These are phyloP conservation scores for Hippoglossus stenolepis DNA, from an alignment of 2,113 vertebrate species.

Conservation along the genomic window DNA sequence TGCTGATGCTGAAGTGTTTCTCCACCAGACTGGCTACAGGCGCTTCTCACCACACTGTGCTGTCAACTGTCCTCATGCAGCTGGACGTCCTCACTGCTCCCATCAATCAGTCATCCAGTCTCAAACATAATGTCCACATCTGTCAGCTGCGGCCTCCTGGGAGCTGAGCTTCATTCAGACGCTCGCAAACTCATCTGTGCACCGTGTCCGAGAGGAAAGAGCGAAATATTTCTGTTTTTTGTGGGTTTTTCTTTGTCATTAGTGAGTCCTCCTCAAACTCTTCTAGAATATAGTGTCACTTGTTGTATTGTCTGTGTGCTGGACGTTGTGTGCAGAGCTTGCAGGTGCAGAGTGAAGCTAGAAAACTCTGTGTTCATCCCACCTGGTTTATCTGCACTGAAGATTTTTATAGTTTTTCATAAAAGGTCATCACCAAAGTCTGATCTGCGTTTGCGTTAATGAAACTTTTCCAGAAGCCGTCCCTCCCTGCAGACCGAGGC, in stretches of 20 bases:
- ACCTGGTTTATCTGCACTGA: no score
- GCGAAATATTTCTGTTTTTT: no score
- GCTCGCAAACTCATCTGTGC: neutral
- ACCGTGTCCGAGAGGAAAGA: neutral
- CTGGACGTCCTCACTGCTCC: constrained; percentile 39
- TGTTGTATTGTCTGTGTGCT: no score
- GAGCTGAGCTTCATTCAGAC: constrained; percentile 18
- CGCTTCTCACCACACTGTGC: no score
- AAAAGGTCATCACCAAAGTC: neutral
- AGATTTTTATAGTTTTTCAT: no score
- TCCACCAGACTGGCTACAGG: neutral
- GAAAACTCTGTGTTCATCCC: no score
- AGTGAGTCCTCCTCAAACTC: no score
- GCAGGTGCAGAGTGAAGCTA: no score
- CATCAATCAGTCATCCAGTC: constrained; percentile 10
- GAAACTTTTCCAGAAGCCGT: neutral
- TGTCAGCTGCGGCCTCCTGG: constrained; percentile 46
- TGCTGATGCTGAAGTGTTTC: neutral
- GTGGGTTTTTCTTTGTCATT: no score
- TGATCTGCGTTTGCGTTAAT: constrained; percentile 18
- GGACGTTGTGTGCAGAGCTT: no score
- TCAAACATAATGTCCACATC: constrained; percentile 21
- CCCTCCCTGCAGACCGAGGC: neutral
- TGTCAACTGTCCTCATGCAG: constrained; percentile 4
- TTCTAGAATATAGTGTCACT: no score